Base-by-base conservation (phyloP, 2,888 invertebrate species). In the Drosophila cracens region DNA sequence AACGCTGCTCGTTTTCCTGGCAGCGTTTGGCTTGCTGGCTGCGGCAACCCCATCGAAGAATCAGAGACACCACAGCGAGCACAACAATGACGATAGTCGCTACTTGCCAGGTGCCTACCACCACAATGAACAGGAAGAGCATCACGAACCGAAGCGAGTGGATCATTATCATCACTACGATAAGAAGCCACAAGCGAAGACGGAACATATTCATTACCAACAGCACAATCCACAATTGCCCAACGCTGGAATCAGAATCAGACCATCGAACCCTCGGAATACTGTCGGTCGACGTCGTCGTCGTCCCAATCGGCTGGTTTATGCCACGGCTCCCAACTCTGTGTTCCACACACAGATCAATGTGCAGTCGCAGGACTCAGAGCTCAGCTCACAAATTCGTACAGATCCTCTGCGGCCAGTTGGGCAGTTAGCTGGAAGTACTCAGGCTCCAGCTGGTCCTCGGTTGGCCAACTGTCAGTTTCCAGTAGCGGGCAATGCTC, bases 301-400 rank as follows among this genome's bases (percentile, higher is more conserved):
- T 4, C 74, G 81, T 0, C 90, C 90, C 34, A 72, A 73, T 48
- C 81, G 83, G 1, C 64, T 90, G n/a, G 58, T 70, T 16, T 90
- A 88, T 48, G 86, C 89, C 8, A 78, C 73, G 34, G 91, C 91
- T 13, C 91, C 91, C 13, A 81, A 90, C 46, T 91, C 89, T 3
- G 84, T 90, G 6, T 90, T 90, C 48, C 91, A 90, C 18, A 91
- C 91, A 1, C 89, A 91, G 66, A 88, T 91, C 59, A 90, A 90
- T 72, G 80, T 90, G 34, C 91, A 90, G 43, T 91, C 90, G 0
- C 91, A 91, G 76, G 91, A 86, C 46, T 82, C 82, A 0, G 77
- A 86, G 31, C 61, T 91, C 1, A 91, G 79, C 58, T 76, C 83
- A 0, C 78, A 79, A 13, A 56, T 72, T 0, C 63, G 68, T 0